These are phyloP conservation scores for Oostethus manadensis DNA, from an alignment of 2,113 vertebrate species.

Conservation along the genomic window DNA sequence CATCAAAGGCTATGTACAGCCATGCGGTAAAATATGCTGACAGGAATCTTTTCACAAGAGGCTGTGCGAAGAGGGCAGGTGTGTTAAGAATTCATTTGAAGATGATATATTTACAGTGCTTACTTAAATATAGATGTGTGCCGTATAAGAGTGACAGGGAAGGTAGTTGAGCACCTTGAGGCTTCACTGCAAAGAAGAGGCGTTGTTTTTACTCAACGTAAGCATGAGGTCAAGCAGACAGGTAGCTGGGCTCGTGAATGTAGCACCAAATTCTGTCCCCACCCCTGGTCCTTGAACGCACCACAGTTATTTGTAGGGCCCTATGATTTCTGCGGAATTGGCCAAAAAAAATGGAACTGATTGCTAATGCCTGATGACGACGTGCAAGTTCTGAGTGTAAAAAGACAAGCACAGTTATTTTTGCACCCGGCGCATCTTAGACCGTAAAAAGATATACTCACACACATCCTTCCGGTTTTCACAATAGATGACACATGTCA, in stretches of 20 bases:
- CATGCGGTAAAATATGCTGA: conserved; percentile 34
- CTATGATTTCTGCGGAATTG: no score
- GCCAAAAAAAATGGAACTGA: no score
- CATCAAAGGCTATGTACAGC: conserved; percentile 35
- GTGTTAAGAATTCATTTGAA: conserved; percentile 46
- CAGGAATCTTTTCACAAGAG: conserved; percentile 33
- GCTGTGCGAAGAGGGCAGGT: conserved; percentile 26
- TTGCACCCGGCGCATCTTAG: no score
- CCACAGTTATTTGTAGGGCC: no score
- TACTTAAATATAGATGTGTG: conserved; percentile 49
- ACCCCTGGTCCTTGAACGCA: no score
- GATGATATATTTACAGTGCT: conserved; percentile 39
- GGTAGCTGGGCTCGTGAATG: conserved; percentile 6
- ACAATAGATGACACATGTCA: no score
- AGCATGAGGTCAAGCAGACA: conserved; percentile 37
- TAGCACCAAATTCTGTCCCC: no score
- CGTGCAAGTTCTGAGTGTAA: no score
- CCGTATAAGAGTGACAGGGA: conserved; percentile 2
- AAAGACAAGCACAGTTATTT: no score
- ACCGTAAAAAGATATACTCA: no score
- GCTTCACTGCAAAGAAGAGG: conserved; percentile 15
- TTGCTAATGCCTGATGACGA: no score
- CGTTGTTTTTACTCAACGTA: conserved; percentile 21
- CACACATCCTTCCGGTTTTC: no score
- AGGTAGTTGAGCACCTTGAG: conserved; percentile 17